phyloP scores from a whole-genome alignment of 2,888 invertebrate genomes.

The Agonopterix alstromeriana region DNA sequence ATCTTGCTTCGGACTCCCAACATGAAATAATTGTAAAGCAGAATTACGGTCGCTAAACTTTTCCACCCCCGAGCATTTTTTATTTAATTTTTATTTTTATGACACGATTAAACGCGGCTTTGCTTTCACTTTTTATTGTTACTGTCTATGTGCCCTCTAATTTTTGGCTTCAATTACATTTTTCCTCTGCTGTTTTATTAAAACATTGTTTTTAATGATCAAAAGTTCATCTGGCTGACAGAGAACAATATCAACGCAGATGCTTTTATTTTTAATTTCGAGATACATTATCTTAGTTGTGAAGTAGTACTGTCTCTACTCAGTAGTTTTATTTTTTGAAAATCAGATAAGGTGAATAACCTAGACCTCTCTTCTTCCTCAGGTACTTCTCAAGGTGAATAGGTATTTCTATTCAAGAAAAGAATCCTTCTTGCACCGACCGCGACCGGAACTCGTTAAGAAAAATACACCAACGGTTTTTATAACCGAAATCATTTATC shows the following conservation, averaged over 20 bases:
- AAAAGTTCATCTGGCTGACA: constrained; percentile 24
- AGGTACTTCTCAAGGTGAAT: constrained; percentile 77
- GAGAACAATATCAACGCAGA: not conserved
- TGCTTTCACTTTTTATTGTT: constrained; percentile 75
- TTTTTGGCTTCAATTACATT: constrained; percentile 72
- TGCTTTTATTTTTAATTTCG: not conserved
- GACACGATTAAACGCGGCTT: constrained; percentile 74
- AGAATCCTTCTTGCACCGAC: constrained; percentile 59
- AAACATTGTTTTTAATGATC: constrained; percentile 65
- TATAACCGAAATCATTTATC: constrained; percentile 73
- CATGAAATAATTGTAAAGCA: constrained; percentile 63
- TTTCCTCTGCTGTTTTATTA: constrained; percentile 60
- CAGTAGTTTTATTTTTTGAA: constrained; percentile 2
- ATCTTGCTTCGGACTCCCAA: constrained; percentile 39
- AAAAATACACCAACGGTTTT: constrained; percentile 68
- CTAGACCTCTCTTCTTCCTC: constrained; percentile 69
- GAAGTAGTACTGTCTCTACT: not conserved
- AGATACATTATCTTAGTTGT: not conserved
- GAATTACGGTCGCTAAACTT: constrained; percentile 64
- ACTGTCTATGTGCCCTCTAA: constrained; percentile 71
- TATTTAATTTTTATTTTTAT: constrained; percentile 76
- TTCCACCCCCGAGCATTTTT: constrained; percentile 68
- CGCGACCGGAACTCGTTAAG: constrained; percentile 71
- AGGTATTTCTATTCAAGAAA: constrained; percentile 69
- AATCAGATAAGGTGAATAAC: constrained; percentile 48